Evolutionary conservation across 2,888 invertebrate genomes (phyloP), one percentile per base, ranked within the genome.

Genomic region (Athripsodes cinereus): DNA sequence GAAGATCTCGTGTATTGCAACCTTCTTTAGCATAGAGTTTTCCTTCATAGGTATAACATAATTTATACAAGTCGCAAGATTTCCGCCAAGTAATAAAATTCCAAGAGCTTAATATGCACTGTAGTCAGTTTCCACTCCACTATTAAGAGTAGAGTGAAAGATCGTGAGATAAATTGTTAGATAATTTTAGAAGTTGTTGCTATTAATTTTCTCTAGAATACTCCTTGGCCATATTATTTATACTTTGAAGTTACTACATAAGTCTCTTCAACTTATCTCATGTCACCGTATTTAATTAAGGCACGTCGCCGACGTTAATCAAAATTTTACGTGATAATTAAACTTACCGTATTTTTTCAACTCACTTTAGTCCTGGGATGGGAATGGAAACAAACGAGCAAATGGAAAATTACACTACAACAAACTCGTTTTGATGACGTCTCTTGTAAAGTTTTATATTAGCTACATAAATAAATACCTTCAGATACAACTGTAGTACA

Each of bases 241-340:
- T 40, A 40, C 40, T 16, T 13, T 16, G 40, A 13, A 40, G n/a
- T 40, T 13, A 40, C 26, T 26, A 26, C 26, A 10, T 26, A 26
- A 26, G 26, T 26, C 40, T 40, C 40, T 13, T 13, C 8, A 40
- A 40, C n/a, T 40, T 22, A 46, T 46, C 26, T 46, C 22, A 46
- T 26, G 46, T 46, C 53, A 53, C 40, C 40, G 13, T 40, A n/a
- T 21, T 44, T 53, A 46, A 46, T 53, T 53, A 46, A 22, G 19
- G 21, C 34, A 53, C 22, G 40, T 40, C 21, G 18, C 40, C 46
- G 8, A 46, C 44, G 44, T 53, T 53, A 22, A 53, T 53, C 53
- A 53, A 46, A 46, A 53, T 46, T 53, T 53, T 53, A 46, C 21
- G 46, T 46, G 22, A 46, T 53, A 53, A 53, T 53, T 53, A 53